Base-by-base conservation (phyloP, 2,113 vertebrate genomes). In the Alethe castanea region DNA sequence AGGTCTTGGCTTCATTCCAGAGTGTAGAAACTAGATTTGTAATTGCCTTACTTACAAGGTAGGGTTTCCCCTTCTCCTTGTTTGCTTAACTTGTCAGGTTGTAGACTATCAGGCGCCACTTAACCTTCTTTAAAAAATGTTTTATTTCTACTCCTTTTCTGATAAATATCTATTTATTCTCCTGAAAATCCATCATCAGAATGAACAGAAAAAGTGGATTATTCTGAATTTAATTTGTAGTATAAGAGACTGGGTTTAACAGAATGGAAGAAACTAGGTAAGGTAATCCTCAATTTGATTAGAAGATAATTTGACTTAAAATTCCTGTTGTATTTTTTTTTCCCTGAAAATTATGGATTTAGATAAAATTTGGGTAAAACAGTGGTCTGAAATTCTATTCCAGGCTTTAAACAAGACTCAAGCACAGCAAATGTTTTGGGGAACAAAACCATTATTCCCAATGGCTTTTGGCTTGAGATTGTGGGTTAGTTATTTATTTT, bases 31-130 rank as follows among this genome's bases (percentile, higher is more conserved):
- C 66, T 71, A 66, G 60, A 44, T 93, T 93, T 96, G 82, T 86
- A 88, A 90, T 78, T 86, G 80, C 52, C 60, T 67, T 95, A 93
- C 94, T 96, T 96, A 96, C 85, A 90, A 93, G 72, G 88, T 67
- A 76, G 22, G 9, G 17, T 80, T 90, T 62, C 14, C 15, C n/a
- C 31, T 20, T 8, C n/a, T 35, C 25, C 42, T 76, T 92, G 64
- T 86, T 95, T 93, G 85, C 82, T 83, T 88, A 93, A 80, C 42
- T 86, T 88, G 54, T 36, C 52, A 56, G 52, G 54, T 53, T 83
- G 67, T 67, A 94, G 93, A 94, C 85, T 74, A 38, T 60, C 16
- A 78, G 94, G 80, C 13, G 0, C 92, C 82, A 47, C 44, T 86
- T 92, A 77, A 54, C 22, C 33, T 52, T 76, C 67, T 66, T 22